Percentiles rank a stretch among this genome's conserved stretches.
Evolutionary conservation across 2,113 vertebrate genomes (phyloP).

Genomic region (Chaenocephalus aceratus): DNA sequence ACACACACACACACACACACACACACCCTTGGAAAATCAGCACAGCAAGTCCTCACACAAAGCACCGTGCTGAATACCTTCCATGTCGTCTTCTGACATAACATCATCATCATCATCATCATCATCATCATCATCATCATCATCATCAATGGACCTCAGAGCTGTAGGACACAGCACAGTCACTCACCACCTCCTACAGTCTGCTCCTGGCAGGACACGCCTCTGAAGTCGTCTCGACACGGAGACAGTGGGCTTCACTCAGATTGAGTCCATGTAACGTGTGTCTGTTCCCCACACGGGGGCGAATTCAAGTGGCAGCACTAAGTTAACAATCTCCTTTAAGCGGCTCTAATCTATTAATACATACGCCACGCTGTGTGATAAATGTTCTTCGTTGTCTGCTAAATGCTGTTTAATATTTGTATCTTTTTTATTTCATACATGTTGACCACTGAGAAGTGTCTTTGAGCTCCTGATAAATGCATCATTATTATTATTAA

Average conservation of each 20-base stretch:
- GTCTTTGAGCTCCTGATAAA: too few species aligned
- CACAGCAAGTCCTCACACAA: constrained; percentile 38
- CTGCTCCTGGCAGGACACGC: neutral
- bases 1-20: neutral
- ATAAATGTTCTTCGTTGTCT: too few species aligned
- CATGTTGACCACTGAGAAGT: too few species aligned
- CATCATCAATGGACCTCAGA: constrained; percentile 83
- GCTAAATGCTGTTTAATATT: too few species aligned
- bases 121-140: constrained; percentile 73
- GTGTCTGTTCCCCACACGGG: too few species aligned
- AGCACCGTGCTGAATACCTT: constrained; percentile 73
- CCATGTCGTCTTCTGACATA: constrained; percentile 85
- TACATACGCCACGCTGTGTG: too few species aligned
- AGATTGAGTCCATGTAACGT: too few species aligned
- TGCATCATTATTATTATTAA: too few species aligned
- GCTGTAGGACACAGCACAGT: constrained; percentile 66
- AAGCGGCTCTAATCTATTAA: neutral
- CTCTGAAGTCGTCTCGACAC: neutral
- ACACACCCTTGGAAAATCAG: neutral
- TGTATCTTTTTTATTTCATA: too few species aligned
- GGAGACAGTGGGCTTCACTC: neutral
- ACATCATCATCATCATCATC: constrained; percentile 83
- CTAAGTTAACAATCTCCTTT: neutral
- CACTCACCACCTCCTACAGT: constrained; percentile 12
- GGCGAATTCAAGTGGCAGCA: neutral